A percentile compares a stretch with the other conserved stretches of the same genome.
Evolutionary conservation across 92 coral and sea anemone genomes (phyloP).

Genomic region (Meandrina meandrites): DNA sequence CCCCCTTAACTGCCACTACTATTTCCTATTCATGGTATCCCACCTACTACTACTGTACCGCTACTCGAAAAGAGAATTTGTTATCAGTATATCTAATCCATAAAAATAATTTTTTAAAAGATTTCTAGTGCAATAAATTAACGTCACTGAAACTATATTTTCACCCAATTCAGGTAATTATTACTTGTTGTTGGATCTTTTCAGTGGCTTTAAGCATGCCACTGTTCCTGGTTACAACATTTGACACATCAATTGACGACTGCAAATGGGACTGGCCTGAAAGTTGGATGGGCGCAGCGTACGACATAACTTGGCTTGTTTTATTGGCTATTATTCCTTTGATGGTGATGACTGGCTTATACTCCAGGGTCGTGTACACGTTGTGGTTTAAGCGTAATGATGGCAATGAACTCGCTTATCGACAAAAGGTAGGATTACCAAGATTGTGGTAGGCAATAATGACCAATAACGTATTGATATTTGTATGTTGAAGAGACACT

Average conservation of each 20-base stretch:
- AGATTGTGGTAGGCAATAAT: neutral
- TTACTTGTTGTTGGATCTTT: conserved; percentile 22
- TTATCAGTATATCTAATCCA: no score
- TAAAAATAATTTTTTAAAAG: no score
- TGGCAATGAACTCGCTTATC: neutral
- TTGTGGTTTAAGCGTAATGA: conserved; percentile 12
- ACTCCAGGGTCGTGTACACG: conserved; percentile 8
- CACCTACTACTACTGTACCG: no score
- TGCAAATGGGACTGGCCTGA: conserved; percentile 11
- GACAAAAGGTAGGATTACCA: conserved; percentile 15
- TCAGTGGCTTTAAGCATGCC: neutral
- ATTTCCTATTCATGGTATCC: no score
- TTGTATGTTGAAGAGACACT: neutral
- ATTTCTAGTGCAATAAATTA: no score
- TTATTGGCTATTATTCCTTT: conserved; percentile 16
- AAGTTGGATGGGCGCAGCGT: neutral
- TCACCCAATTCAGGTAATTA: no score
- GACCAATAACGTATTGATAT: no score
- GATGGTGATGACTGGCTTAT: conserved; percentile 6
- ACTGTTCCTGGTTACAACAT: neutral
- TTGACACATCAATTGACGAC: neutral
- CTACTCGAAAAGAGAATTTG: no score
- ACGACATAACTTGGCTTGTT: conserved; percentile 2
- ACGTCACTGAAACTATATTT: no score
- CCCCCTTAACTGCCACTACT: no score